Evolutionary conservation across 2,113 vertebrate genomes (phyloP), one percentile per base, ranked within the genome.

Genomic region (Sardina pilchardus): DNA sequence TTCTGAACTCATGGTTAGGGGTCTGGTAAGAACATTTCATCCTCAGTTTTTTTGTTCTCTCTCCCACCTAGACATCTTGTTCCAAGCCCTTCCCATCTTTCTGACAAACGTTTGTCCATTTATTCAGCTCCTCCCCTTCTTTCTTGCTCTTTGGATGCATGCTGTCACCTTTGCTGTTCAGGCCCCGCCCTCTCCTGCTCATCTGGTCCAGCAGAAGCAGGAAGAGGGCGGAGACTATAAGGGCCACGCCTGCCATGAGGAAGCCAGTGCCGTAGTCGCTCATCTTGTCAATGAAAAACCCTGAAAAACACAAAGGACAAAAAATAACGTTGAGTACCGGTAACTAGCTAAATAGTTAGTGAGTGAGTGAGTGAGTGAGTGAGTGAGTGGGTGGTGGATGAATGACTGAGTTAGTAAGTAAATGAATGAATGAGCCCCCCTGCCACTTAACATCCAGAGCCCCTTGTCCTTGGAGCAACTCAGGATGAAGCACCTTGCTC

Each of bases 271-370:
- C 89, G 1, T 93, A 93, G 85, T 91, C 91, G 19, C 82, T 87
- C 91, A 90, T 93, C 86, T 91, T 90, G 88, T 95, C 94, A 44
- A 93, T 94, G 84, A 94, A 93, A 88, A 91, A 87, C 34, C 91
- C 94, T 94, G 91, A 50, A 63, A 39, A 17, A 86, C 82, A 71
- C 12, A 36, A 34, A 36, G n/a, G n/a, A 7, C n/a, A 67, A 30
- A 7, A 30, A 30, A 24, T 39, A 3, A 82, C 24, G 26, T 63
- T 81, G 9, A 24, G 2, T 75, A 26, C n/a, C 63, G 12, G 63
- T n/a, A 30, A 67, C 6, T 59, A 59, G 21, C 19, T 3, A 59
- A 24, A 24, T 1, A n/a, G 53, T 59, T 2, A 24, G 6, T 59
- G 53, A 6, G 21, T 47, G 45, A 12, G 9, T 47, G 45, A 47